Conservation (phyloP, 2,113 vertebrate genomes). For the Microtus oregoni region DNA sequence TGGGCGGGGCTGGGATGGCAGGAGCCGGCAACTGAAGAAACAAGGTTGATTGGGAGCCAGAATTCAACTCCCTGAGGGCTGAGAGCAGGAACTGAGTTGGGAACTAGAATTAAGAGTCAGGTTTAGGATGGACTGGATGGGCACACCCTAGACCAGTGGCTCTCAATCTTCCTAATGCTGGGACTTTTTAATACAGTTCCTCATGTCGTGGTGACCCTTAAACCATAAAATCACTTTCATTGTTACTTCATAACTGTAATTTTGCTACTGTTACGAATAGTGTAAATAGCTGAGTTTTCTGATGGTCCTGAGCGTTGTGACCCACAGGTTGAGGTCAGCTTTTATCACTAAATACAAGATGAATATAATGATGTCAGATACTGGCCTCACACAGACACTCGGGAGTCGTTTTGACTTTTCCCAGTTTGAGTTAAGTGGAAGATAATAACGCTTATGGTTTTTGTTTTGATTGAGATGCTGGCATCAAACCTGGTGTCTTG, state of each 20-base stretch:
- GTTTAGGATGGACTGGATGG: not conserved
- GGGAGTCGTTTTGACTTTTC: not conserved
- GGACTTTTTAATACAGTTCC: not conserved
- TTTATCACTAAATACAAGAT: not conserved
- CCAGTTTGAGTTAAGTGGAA: not conserved
- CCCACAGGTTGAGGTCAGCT: not conserved
- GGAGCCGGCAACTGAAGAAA: not conserved
- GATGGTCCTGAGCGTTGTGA: no score
- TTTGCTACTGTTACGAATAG: not conserved
- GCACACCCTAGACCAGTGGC: not conserved
- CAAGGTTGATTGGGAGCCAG: not conserved
- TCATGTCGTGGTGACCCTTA: not conserved
- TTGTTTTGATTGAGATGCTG: not conserved
- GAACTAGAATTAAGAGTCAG: not conserved
- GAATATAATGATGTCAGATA: not conserved
- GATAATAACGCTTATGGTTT: not conserved
- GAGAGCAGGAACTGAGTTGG: not conserved
- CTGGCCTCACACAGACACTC: not conserved
- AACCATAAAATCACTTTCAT: not conserved
- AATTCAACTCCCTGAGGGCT: not conserved
- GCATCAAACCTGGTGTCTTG: not conserved
- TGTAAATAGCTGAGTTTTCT: not conserved
- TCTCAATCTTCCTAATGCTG: not conserved
- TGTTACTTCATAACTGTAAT: not conserved
- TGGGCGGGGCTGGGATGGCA: not conserved